These are phyloP conservation scores for Hermodice carunculata DNA, from an alignment of 2,888 invertebrate genomes.

Conservation along the genomic window DNA sequence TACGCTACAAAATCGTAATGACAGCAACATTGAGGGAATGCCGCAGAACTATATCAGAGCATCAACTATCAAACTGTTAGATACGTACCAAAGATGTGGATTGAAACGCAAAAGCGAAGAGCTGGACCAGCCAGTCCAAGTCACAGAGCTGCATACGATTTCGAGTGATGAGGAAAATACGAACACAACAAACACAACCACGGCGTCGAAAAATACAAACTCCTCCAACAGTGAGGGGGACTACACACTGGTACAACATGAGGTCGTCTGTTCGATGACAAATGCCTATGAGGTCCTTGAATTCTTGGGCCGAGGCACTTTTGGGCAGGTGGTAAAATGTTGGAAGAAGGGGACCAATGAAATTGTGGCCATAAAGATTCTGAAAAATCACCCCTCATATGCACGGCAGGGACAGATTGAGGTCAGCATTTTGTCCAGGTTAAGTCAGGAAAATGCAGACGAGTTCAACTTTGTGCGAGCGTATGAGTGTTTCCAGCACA, in stretches of 20 bases:
- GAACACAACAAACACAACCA: constrained; percentile 25
- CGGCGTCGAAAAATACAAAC: constrained; percentile 27
- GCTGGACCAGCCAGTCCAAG: constrained; percentile 64
- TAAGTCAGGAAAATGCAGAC: constrained; percentile 71
- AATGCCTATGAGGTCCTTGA: constrained; percentile 94
- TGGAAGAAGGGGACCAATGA: constrained; percentile 99
- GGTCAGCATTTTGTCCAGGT: constrained; percentile 76
- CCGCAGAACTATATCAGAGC: constrained; percentile 77
- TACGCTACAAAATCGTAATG: constrained; percentile 18
- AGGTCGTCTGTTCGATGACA: constrained; percentile 95
- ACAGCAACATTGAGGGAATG: no score
- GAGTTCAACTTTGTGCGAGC: constrained; percentile 99
- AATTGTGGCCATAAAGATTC: constrained; percentile 99
- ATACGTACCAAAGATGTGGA: constrained; percentile 75
- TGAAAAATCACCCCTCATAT: constrained; percentile 99
- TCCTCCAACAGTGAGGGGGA: constrained; percentile 82
- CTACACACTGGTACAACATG: constrained; percentile 98
- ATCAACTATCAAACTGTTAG: constrained; percentile 78
- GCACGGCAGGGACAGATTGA: constrained; percentile 99
- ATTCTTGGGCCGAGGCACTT: constrained; percentile 99
- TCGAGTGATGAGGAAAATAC: constrained; percentile 66
- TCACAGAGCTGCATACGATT: constrained; percentile 55
- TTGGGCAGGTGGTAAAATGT: constrained; percentile 99
- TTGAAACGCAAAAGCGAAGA: constrained; percentile 67
- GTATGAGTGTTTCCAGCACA: constrained; percentile 99